Evolutionary conservation across 2,113 vertebrate species (phyloP), one percentile per base, ranked within the genome.

Genomic region (Blennius ocellaris): DNA sequence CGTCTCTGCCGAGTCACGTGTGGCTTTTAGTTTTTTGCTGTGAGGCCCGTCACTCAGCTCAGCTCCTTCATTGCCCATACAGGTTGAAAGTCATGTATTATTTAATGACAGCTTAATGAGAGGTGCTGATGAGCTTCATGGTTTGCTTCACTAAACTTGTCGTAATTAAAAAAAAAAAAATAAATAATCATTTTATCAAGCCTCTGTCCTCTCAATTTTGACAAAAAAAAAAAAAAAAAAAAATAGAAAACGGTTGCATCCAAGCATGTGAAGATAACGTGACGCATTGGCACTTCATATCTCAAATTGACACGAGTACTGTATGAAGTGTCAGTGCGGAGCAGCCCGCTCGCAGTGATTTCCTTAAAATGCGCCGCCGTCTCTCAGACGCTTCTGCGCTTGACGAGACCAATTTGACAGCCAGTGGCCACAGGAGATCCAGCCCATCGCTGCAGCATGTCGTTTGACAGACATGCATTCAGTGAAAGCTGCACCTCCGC

Each of bases 81-180:
- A 74, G 54, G 56, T 53, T 69, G 16, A 81, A 81, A 77, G 53
- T 83, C 78, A 69, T 74, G 43, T 12, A 80, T 77, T 83, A 70
- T 78, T 83, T 54, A 73, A 36, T 73, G 74, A 68, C 8, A 14
- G 21, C 55, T 69, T 79, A 81, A 84, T 74, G 50, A 84, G 51
- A 43, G 30, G 12, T 45, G 63, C 50, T 61, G 53, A 72, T 64
- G 30, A 76, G 64, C 59, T 55, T 60, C 17, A 14, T 21, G 45
- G 61, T 76, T 73, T 64, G 39, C 69, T 60, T 64, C 15, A 47
- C 41, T 62, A 62, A 52, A 38, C 47, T 36, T 15, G 30, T 60
- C 17, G 15, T 12, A 16, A 30, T 30, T 30, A 30, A 30, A 30
- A 30, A 30, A 30, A 30, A 30, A 30, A 30, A 30, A n/a, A n/a